Base-by-base conservation (phyloP, 2,113 vertebrate genomes). In the Caracal caracal region DNA sequence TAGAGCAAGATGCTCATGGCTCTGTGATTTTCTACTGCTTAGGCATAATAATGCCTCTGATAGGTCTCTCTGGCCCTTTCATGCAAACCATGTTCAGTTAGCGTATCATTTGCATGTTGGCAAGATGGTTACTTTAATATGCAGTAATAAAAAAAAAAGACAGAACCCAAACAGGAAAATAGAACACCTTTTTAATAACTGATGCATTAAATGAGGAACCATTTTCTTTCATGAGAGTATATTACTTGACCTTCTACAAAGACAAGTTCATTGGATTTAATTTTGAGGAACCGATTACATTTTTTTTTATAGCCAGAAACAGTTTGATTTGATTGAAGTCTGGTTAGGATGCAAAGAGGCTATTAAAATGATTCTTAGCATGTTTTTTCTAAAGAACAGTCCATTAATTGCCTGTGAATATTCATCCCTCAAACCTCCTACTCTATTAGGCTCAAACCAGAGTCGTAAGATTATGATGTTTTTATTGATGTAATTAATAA, bases 401-500 rank as follows among this genome's bases (percentile, higher is more conserved):
- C 65, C 26, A 93, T 94, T 98, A 97, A 97, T 97, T 95, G 76
- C 71, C 88, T 93, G 65, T 59, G 61, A 96, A 88, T 96, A 90
- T 96, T 96, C 88, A 94, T 94, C 3, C 12, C 49, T 95, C 88
- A 95, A 86, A 85, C 33, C 66, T 96, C 96, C 84, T 95, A 63
- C 81, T 95, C 96, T 95, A 86, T 98, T 85, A 95, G 51, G 24
- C 56, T 95, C 53, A 80, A 96, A 71, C 10, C 51, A 51, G 56
- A 96, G 51, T 63, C 88, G 4, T 90, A 79, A 95, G 49, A 96
- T 91, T 83, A 65, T 71, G 59, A 93, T 95, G 76, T 93, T 96
- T 97, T 97, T 87, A 96, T 95, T 97, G 96, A 95, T 96, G 47
- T 85, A 97, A 96, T 96, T 98, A 97, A 96, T 97, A 97, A 96